Evolutionary conservation across 2,888 invertebrate genomes (phyloP).

Genomic region (Aphodius sticticus): DNA sequence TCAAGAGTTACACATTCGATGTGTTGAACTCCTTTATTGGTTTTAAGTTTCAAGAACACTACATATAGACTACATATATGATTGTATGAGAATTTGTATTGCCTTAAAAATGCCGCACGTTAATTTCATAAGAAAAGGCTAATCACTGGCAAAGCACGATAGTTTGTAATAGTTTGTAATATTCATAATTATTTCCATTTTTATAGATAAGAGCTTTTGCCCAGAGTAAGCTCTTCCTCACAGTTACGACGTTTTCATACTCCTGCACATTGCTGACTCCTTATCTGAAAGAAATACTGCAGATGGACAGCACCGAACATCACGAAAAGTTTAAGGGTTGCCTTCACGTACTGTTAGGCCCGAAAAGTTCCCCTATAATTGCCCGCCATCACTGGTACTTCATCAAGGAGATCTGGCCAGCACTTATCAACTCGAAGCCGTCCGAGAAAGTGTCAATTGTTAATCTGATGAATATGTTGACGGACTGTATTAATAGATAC

Average conservation of each 20-base stretch:
- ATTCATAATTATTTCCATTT: slow-evolving; percentile 28
- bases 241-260: slow-evolving; percentile 72
- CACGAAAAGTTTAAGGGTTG: slow-evolving; percentile 82
- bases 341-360: slow-evolving; percentile 77
- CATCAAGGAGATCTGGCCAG: slow-evolving; percentile 78
- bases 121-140: too few relatives aligned
- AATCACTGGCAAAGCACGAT: too few relatives aligned
- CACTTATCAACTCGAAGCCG: slow-evolving; percentile 77
- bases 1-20: too few relatives aligned
- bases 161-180: slow-evolving; percentile 6
- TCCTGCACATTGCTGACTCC: slow-evolving; percentile 75
- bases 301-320: slow-evolving; percentile 66
- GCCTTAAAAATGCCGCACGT: too few relatives aligned
- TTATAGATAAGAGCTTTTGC: slow-evolving; percentile 70
- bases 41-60: too few relatives aligned
- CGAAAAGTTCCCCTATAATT: slow-evolving; percentile 70
- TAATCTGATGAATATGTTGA: slow-evolving; percentile 66
- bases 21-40: too few relatives aligned
- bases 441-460: slow-evolving; percentile 88
- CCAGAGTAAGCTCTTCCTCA: slow-evolving; percentile 71
- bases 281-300: slow-evolving; percentile 67
- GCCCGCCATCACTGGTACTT: slow-evolving; percentile 81
- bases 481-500: slow-evolving; percentile 65
- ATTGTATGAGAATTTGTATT: too few relatives aligned
- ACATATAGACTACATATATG: too few relatives aligned